Base-by-base conservation (phyloP, 1,140 invertebrate genomes). In the Dreissena polymorpha region DNA sequence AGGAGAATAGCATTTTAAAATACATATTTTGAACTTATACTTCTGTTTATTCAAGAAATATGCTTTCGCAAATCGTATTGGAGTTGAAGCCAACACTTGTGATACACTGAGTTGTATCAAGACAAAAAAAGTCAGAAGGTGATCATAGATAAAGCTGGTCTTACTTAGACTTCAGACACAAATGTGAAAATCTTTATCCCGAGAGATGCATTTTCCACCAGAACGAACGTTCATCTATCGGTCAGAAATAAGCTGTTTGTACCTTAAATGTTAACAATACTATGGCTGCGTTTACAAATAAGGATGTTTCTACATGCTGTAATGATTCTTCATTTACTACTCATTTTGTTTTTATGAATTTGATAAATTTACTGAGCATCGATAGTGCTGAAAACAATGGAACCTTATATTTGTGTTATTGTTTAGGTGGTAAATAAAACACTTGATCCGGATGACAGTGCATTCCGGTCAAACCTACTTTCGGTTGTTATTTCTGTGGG, bases 41-140 rank as follows among this genome's bases (percentile, higher is more conserved):
- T 60, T n/a, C 21, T 60, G 6, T 10, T 60, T 3, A 5, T n/a
- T 60, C 21, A 18, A 60, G 3, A 12, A 60, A 6, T n/a, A 6
- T 60, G 21, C 21, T 60, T 23, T 21, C 0, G 49, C 25, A 8
- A 68, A 68, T 7, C 18, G 67, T 8, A 65, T 51, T 1, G 75
- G 75, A 18, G 25, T 77, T 51, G 75, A 77, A 27, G 63, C 68
- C 10, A 77, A 68, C 29, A 51, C 67, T n/a, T 77, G 67, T 64
- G 29, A 14, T 0, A 65, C 5, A 14, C 6, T 77, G 0, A 77
- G 75, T 77, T 14, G 64, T 77, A 16, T 39, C 64, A 0, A 51
- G 75, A 68, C 75, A n/a, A 63, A 53, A 50, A 51, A 51, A 51
- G 75, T 77, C 75, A 77, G 65, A 67, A 18, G 10, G 51, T 77